Evolutionary conservation across 2,113 vertebrate species (phyloP).

Genomic region (Oryzias melastigma): DNA sequence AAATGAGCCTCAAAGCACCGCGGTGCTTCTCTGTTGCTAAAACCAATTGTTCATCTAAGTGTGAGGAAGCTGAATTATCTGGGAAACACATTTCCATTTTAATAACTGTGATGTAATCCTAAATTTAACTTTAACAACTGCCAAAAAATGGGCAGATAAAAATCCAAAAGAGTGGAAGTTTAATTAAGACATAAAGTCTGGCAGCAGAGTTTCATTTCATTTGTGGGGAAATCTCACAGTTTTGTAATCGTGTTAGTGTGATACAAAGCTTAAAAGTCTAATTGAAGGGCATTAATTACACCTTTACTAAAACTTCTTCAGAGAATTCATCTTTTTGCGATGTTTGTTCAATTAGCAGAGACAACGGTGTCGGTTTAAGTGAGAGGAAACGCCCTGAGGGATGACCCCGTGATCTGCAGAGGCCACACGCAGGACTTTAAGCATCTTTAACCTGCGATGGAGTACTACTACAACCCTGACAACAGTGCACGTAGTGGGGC

Average conservation of each 20-base stretch:
- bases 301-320: not conserved
- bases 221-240: not conserved
- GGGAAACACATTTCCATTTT: constrained; percentile 3
- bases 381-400: constrained; percentile 9
- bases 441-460: constrained; percentile 24
- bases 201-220: not conserved
- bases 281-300: constrained; percentile 8
- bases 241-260: constrained; percentile 2
- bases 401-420: constrained; percentile 19
- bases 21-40: constrained; percentile 45
- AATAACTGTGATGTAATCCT: no score
- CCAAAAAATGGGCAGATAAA: not conserved
- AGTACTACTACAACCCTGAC: constrained; percentile 17
- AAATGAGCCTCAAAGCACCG: constrained; percentile 40
- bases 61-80: constrained; percentile 24
- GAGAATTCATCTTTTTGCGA: not conserved
- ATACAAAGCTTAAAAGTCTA: constrained; percentile 1
- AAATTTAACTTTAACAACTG: no score
- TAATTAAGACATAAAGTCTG: not conserved
- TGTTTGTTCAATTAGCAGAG: constrained; percentile 29
- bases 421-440: constrained; percentile 30
- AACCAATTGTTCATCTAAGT: constrained; percentile 45
- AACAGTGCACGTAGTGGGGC: constrained; percentile 32
- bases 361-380: not conserved
- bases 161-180: constrained; percentile 3